Evolutionary conservation across 2,797 vertebrate genomes (phyloP).

Genomic region (Momotus momota): DNA sequence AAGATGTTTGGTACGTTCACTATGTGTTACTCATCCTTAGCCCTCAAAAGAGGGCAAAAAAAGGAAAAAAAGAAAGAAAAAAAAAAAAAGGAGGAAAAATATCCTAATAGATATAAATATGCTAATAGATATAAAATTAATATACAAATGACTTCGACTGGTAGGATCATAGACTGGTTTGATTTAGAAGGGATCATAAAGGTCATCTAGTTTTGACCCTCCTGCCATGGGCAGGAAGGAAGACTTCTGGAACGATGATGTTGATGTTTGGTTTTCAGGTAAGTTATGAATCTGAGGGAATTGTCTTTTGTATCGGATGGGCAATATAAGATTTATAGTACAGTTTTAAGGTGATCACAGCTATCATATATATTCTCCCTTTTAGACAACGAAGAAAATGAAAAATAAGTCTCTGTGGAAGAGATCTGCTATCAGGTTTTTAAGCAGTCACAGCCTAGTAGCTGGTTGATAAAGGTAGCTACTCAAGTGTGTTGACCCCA

Average conservation of each 20-base stretch:
- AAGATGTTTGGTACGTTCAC: constrained; percentile 19
- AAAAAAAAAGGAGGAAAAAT: background rate
- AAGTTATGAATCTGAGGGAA: background rate
- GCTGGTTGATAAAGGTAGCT: constrained; percentile 46
- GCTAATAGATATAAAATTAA: background rate
- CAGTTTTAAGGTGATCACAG: background rate
- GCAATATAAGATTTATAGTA: background rate
- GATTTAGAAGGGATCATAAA: too few relatives aligned
- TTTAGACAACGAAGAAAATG: background rate
- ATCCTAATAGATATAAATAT: too few relatives aligned
- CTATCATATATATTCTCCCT: background rate
- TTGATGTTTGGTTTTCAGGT: background rate
- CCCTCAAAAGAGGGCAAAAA: background rate
- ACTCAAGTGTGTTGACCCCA: constrained; percentile 9
- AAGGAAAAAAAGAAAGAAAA: background rate
- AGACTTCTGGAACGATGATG: background rate
- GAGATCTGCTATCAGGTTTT: constrained; percentile 28
- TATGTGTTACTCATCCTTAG: constrained; percentile 14
- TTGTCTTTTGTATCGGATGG: background rate
- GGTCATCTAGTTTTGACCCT: too few relatives aligned
- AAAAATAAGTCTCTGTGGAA: background rate
- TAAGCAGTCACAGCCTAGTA: constrained; percentile 21
- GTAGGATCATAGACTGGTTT: too few relatives aligned
- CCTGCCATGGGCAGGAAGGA: too few relatives aligned
- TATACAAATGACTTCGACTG: background rate